A percentile compares a stretch with the other conserved stretches of the same genome.
These are phyloP conservation scores for Typhlichthys eigenmanni DNA, from an alignment of 2,797 vertebrate species.

Conservation along the genomic window DNA sequence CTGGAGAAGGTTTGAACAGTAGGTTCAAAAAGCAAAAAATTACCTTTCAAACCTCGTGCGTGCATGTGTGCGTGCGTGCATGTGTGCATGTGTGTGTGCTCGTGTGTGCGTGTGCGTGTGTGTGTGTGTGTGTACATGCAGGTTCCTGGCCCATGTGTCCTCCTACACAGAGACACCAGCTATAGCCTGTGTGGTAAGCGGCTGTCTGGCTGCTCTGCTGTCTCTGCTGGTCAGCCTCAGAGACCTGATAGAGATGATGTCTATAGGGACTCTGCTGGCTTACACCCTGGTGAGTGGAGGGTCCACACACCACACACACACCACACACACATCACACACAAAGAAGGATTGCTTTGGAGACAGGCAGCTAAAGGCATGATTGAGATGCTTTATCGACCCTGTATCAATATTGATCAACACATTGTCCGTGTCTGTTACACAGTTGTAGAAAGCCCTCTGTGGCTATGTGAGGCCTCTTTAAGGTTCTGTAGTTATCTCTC, in stretches of 20 bases:
- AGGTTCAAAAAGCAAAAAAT: no score
- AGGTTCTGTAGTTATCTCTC: no score
- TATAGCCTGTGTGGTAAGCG: slow-evolving; percentile 93
- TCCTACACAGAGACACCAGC: slow-evolving; percentile 95
- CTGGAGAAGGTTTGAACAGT: no score
- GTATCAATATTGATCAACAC: no score
- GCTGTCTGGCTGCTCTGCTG: slow-evolving; percentile 90
- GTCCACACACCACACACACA: not conserved
- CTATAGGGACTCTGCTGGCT: slow-evolving; percentile 92
- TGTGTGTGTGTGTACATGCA: slow-evolving; percentile 48
- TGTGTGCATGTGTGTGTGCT: not conserved
- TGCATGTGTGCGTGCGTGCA: not conserved
- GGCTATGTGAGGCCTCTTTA: no score
- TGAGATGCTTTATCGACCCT: no score
- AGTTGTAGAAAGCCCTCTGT: no score
- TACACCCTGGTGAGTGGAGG: slow-evolving; percentile 88
- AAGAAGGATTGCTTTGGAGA: no score
- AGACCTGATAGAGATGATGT: slow-evolving; percentile 99
- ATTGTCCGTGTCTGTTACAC: no score
- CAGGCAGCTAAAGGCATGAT: no score
- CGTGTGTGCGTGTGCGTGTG: not conserved
- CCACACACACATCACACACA: not conserved
- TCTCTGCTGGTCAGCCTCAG: slow-evolving; percentile 92
- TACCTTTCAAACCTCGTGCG: no score
- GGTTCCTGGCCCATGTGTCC: slow-evolving; percentile 90